Evolutionary conservation across 2,113 vertebrate species (phyloP).

Genomic region (Pachycephala philippinensis): DNA sequence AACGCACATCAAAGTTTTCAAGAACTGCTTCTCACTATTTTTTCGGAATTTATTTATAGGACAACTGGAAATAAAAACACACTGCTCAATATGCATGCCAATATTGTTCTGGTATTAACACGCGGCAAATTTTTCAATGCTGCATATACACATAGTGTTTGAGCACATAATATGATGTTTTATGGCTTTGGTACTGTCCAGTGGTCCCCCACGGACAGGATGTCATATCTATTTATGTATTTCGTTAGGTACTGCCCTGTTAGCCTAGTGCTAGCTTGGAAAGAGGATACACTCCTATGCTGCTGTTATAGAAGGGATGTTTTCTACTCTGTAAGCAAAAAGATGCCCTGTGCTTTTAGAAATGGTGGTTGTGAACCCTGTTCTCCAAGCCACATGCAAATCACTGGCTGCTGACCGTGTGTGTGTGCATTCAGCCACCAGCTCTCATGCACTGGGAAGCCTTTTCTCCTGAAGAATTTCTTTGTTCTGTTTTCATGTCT

Average conservation of each 20-base stretch:
- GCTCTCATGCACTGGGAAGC: not conserved
- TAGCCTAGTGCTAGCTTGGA: not conserved
- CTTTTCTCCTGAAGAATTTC: not conserved
- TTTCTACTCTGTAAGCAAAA: not conserved
- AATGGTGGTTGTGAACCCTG: not conserved
- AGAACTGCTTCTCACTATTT: not conserved
- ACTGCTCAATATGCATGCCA: not conserved
- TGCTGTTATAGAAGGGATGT: not conserved
- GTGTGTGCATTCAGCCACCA: not conserved
- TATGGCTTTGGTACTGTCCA: constrained; percentile 13
- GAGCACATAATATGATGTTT: not conserved
- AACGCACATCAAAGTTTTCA: not conserved
- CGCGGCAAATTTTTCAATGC: not conserved
- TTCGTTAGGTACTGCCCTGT: constrained; percentile 49
- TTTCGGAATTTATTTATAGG: not conserved
- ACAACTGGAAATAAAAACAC: not conserved
- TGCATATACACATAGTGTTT: not conserved
- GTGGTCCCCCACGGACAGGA: not conserved
- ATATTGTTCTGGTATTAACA: not conserved
- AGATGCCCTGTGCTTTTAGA: not conserved
- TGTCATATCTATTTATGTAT: constrained; percentile 55
- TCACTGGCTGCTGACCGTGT: not conserved
- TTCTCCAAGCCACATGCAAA: not conserved
- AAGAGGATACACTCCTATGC: not conserved
- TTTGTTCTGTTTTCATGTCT: constrained; percentile 53